Conservation (phyloP, 2,888 invertebrate species). For the Drosophila ustulata region DNA sequence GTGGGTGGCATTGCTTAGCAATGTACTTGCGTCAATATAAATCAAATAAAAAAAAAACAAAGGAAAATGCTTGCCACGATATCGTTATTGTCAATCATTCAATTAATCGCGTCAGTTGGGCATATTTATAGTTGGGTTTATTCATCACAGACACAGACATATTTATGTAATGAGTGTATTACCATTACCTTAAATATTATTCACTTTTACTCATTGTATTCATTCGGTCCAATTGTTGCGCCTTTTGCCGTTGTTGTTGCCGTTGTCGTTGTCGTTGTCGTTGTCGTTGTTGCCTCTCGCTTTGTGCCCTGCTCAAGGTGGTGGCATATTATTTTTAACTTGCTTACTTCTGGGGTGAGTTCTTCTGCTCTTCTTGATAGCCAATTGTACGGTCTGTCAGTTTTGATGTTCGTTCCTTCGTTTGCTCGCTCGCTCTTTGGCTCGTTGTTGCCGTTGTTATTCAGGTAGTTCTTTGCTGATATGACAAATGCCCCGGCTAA, state of each 20-base stretch:
- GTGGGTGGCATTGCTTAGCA: neutral
- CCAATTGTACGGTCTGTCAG: slow-evolving; percentile 40
- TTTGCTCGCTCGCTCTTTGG: neutral
- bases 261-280: neutral
- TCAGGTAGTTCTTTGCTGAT: neutral
- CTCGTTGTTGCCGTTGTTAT: neutral
- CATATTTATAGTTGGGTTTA: neutral
- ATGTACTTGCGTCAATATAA: neutral
- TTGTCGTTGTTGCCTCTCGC: neutral
- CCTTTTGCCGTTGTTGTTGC: neutral
- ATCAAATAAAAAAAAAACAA: neutral
- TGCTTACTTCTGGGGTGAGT: slow-evolving; percentile 20
- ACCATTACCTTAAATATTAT: slow-evolving; percentile 8
- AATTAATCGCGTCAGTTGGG: neutral
- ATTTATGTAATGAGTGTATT: neutral
- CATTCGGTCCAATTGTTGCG: slow-evolving; percentile 9
- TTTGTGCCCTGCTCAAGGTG: slow-evolving; percentile 20
- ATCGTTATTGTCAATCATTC: slow-evolving; percentile 2
- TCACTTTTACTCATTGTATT: slow-evolving; percentile 5
- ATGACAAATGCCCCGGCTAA: slow-evolving; percentile 24
- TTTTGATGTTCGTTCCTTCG: slow-evolving; percentile 6
- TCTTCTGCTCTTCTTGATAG: slow-evolving; percentile 29
- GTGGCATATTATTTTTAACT: slow-evolving; percentile 44
- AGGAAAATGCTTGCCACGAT: neutral
- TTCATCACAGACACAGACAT: neutral